Conservation (phyloP, 2,113 vertebrate species). For the Axis porcinus region DNA sequence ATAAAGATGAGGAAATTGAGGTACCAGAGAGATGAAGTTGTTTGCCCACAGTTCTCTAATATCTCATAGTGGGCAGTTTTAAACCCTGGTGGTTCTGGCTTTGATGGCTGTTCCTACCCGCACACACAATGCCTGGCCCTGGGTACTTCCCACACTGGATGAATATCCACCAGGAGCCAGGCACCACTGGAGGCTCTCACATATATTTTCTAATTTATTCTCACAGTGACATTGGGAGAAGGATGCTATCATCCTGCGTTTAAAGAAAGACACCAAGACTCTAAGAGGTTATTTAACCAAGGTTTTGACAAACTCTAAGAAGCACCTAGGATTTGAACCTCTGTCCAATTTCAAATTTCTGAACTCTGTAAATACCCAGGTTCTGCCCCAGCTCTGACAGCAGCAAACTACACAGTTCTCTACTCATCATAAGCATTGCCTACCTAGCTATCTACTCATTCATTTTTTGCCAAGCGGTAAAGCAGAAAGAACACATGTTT, state of each 20-base stretch:
- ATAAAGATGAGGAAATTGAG: background rate
- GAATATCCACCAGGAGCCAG: background rate
- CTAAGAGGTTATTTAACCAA: background rate
- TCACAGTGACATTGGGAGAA: background rate
- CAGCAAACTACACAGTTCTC: background rate
- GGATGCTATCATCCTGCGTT: background rate
- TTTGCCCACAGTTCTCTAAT: background rate
- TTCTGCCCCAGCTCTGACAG: background rate
- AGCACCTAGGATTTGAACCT: background rate
- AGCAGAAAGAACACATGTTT: background rate
- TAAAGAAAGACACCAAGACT: background rate
- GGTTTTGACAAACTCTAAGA: background rate
- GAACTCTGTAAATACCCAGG: background rate
- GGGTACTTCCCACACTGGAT: background rate
- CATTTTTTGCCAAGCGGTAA: background rate
- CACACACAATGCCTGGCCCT: background rate
- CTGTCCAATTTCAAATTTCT: background rate
- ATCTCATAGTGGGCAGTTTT: background rate
- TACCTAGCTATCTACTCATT: background rate
- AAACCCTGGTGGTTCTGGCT: background rate
- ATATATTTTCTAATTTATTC: background rate
- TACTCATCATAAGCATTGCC: background rate
- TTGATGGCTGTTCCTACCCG: no score
- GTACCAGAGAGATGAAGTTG: background rate
- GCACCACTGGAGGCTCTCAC: background rate